These are phyloP conservation scores for Chaenodraco wilsoni DNA, from an alignment of 2,797 vertebrate genomes.

Conservation along the genomic window DNA sequence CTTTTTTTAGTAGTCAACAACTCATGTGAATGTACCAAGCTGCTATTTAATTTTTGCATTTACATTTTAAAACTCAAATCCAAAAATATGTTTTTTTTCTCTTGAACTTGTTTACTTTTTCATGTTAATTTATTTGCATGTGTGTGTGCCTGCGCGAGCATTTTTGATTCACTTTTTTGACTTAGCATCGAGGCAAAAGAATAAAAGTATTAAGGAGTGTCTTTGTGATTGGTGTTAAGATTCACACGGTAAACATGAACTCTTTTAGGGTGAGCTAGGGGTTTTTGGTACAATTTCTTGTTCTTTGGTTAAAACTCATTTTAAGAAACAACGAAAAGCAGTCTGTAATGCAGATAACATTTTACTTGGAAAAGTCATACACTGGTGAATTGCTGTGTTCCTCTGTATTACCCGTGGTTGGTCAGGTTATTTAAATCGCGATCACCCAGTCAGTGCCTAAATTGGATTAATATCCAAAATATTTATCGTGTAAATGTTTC, in stretches of 20 bases:
- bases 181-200: conserved; percentile 42
- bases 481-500: conserved; percentile 60
- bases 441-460: conserved; percentile 75
- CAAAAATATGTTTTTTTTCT: conserved; percentile 58
- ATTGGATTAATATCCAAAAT: conserved; percentile 58
- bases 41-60: conserved; percentile 72
- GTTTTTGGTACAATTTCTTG: conserved; percentile 63
- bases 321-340: conserved; percentile 40
- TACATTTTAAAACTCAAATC: conserved; percentile 63
- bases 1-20: conserved; percentile 46
- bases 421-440: conserved; percentile 37
- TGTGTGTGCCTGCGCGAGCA: conserved; percentile 45
- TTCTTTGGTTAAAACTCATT: conserved; percentile 67
- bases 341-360: conserved; percentile 58
- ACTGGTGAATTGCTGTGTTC: conserved; percentile 54
- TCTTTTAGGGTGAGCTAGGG: conserved; percentile 56
- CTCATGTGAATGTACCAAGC: conserved; percentile 72
- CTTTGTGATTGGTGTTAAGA: conserved; percentile 65
- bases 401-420: conserved; percentile 61
- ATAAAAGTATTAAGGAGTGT: conserved; percentile 35
- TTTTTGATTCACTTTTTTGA: conserved; percentile 55
- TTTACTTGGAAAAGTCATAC: conserved; percentile 44
- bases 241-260: conserved; percentile 39
- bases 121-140: conserved; percentile 85
- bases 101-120: conserved; percentile 73